Evolutionary conservation across 2,888 invertebrate species (phyloP), one percentile per base, ranked within the genome.

Genomic region (Athetis lepigone): DNA sequence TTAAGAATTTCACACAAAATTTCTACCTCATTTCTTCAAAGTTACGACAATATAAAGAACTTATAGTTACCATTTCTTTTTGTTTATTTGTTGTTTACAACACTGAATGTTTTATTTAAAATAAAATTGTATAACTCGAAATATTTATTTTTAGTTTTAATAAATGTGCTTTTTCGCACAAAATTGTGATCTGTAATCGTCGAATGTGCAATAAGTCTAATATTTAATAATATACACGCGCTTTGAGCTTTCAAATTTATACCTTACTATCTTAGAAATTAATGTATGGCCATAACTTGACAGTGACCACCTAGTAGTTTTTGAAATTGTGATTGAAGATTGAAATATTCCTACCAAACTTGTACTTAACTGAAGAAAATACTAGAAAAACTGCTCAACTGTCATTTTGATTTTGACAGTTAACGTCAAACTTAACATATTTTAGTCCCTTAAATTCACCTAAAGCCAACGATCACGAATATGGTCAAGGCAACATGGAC

Each of bases 111-210:
- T 81, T 70, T 81, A 77, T 78, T 81, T 65, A 39, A 37, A 62
- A 64, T 69, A 29, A 70, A 80, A 70, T 71, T 76, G 51, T 77
- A 54, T 61, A 75, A 65, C 77, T 81, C 69, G 70, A 79, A 63
- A 79, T 79, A 81, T 73, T 81, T 80, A 74, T 81, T 78, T 83
- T 80, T 81, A 83, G 70, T 82, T 82, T 74, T 77, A 70, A 56
- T 69, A 45, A 80, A 82, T 81, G 90, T 89, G 89, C 86, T 85
- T 79, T 75, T 80, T 80, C 78, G 85, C 88, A 85, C 88, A 79
- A 80, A 68, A 81, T 75, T 86, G 88, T 90, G 88, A 89, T 90
- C 85, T 88, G 74, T 80, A 81, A 65, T 67, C 72, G 72, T 77
- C 75, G 64, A 78, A 83, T 81, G 87, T 89, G 88, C 88, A 89